These are phyloP conservation scores for Catamblyrhynchus diadema DNA, from an alignment of 2,797 vertebrate species.

Conservation along the genomic window DNA sequence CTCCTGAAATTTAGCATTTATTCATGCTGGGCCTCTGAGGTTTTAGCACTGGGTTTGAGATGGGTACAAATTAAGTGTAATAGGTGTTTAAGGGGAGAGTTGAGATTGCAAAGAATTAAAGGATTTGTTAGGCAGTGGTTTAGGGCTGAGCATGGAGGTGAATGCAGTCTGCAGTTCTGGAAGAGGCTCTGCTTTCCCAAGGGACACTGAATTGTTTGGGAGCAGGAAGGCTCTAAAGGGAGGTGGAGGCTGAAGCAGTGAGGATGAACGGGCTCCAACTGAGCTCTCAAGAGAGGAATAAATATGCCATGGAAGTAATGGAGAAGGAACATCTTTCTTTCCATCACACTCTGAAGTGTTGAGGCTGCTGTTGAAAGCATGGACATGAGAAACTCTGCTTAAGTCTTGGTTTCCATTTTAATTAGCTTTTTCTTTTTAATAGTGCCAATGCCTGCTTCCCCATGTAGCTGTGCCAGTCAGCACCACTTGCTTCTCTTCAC, in stretches of 20 bases:
- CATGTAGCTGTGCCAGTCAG: constrained; percentile 29
- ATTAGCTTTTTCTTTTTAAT: constrained; percentile 10
- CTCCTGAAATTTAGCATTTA: constrained; percentile 23
- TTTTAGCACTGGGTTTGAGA: not conserved
- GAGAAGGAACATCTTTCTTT: not conserved
- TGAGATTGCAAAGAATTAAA: not conserved
- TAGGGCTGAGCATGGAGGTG: not conserved
- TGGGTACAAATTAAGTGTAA: not conserved
- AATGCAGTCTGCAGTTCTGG: not conserved
- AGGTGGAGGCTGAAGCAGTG: not conserved
- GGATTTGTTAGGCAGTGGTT: not conserved
- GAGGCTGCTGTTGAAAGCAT: not conserved
- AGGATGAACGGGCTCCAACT: not conserved
- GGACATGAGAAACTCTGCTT: not conserved
- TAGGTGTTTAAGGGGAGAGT: not conserved
- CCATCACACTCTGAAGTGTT: not conserved
- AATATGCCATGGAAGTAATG: not conserved
- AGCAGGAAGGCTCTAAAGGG: not conserved
- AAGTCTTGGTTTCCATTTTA: constrained; percentile 9
- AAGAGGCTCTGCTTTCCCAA: not conserved
- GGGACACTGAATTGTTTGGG: not conserved
- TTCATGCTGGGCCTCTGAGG: not conserved
- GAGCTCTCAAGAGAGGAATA: not conserved
- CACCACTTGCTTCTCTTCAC: constrained; percentile 3
- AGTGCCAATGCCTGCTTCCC: not conserved